Evolutionary conservation across 2,113 vertebrate species (phyloP).

Genomic region (Orthonyx spaldingii): DNA sequence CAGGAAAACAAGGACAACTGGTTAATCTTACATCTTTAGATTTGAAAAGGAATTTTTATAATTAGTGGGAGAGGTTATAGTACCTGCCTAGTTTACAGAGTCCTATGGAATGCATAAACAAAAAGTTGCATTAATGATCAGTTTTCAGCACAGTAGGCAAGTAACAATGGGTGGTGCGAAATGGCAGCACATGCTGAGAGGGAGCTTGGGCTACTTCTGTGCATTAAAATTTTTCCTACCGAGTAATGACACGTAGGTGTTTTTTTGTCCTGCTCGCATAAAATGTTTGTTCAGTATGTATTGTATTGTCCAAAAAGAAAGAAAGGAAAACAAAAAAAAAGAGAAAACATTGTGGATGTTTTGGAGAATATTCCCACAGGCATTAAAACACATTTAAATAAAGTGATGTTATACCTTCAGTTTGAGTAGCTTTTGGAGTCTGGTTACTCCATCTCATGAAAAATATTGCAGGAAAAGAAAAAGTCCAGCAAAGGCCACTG

Average conservation of each 20-base stretch:
- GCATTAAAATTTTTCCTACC: background rate
- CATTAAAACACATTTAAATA: background rate
- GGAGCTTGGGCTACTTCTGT: background rate
- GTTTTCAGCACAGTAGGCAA: conserved; percentile 1
- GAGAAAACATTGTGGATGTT: background rate
- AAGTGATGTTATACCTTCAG: background rate
- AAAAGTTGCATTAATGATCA: background rate
- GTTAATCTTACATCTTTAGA: background rate
- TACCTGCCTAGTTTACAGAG: conserved; percentile 13
- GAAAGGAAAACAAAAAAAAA: background rate
- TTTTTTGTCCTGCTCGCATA: background rate
- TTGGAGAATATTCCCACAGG: background rate
- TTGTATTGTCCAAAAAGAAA: background rate
- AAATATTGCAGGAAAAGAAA: background rate
- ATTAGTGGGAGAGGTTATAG: background rate
- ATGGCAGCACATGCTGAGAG: background rate
- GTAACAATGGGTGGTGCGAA: background rate
- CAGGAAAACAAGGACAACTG: background rate
- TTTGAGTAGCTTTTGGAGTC: background rate
- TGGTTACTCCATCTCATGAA: background rate
- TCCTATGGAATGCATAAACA: background rate
- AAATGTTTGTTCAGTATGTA: background rate
- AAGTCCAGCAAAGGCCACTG: background rate
- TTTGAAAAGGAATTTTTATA: background rate
- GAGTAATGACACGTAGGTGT: background rate